Conservation (phyloP, 1,140 invertebrate species). For the Pseudomyrmex gracilis region DNA sequence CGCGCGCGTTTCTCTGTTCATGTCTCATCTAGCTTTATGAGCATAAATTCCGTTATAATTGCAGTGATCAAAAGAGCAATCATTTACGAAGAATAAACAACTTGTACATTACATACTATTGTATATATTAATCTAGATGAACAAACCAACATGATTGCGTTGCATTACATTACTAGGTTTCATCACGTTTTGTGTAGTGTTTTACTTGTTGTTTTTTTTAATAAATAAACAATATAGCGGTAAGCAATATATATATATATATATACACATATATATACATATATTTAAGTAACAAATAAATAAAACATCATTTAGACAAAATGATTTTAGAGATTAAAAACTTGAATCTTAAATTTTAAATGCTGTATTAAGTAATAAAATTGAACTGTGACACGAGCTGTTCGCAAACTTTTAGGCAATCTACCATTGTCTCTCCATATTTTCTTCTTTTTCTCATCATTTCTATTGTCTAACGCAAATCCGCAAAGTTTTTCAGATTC, state of each 20-base stretch:
- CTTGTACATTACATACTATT: not conserved
- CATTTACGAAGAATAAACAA: slow-evolving; percentile 23
- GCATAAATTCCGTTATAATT: not conserved
- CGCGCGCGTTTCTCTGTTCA: not conserved
- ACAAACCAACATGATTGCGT: not conserved
- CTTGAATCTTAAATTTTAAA: not conserved
- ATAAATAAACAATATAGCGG: not conserved
- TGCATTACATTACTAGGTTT: not conserved
- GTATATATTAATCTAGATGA: not conserved
- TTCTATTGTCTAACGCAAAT: not conserved
- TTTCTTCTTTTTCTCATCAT: not conserved
- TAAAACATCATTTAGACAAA: not conserved
- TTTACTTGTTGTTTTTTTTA: not conserved
- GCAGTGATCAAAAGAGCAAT: slow-evolving; percentile 44
- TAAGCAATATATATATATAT: too few species aligned
- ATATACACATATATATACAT: too few species aligned
- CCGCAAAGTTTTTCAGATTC: slow-evolving; percentile 10
- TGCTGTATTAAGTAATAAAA: not conserved
- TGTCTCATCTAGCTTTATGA: slow-evolving; percentile 9
- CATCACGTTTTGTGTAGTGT: not conserved
- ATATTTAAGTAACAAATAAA: too few species aligned
- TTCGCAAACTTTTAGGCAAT: not conserved
- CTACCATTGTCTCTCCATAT: not conserved
- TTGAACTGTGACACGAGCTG: not conserved
- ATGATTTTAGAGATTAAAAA: not conserved